These are phyloP conservation scores for Rhinichthys klamathensis DNA, from an alignment of 2,113 vertebrate genomes.

Conservation along the genomic window DNA sequence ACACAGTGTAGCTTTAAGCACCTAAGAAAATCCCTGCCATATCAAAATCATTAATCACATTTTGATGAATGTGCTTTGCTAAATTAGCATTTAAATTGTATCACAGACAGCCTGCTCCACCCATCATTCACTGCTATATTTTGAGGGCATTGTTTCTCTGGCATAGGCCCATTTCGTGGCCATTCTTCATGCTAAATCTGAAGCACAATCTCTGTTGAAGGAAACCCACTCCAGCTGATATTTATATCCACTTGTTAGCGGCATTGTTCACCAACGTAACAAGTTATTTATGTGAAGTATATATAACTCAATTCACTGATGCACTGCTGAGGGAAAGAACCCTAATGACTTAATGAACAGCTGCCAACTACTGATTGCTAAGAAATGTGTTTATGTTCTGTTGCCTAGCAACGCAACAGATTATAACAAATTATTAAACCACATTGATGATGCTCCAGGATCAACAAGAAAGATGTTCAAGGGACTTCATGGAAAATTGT, in stretches of 20 bases:
- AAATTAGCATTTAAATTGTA: not conserved
- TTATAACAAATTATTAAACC: not conserved
- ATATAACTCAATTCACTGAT: conserved; percentile 35
- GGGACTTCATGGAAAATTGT: not conserved
- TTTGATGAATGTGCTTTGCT: conserved; percentile 23
- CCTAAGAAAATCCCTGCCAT: too few species aligned
- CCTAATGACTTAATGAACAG: conserved; percentile 4
- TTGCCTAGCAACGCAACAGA: not conserved
- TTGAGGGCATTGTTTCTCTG: conserved; percentile 56
- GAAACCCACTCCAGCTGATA: conserved; percentile 66
- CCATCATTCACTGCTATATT: conserved; percentile 36
- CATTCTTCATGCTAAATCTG: conserved; percentile 61
- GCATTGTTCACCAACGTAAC: conserved; percentile 64
- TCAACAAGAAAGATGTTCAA: not conserved
- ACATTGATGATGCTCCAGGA: not conserved
- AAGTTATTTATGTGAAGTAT: conserved; percentile 39
- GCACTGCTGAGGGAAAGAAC: conserved; percentile 35
- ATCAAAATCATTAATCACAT: too few species aligned
- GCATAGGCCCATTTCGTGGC: conserved; percentile 14
- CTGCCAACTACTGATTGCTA: not conserved
- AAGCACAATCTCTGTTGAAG: conserved; percentile 57
- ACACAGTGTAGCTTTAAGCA: too few species aligned
- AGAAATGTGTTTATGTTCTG: not conserved
- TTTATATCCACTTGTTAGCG: conserved; percentile 62
- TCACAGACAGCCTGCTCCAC: not conserved